Conservation (phyloP, 1,140 invertebrate species). For the Drosophila paulistorum region DNA sequence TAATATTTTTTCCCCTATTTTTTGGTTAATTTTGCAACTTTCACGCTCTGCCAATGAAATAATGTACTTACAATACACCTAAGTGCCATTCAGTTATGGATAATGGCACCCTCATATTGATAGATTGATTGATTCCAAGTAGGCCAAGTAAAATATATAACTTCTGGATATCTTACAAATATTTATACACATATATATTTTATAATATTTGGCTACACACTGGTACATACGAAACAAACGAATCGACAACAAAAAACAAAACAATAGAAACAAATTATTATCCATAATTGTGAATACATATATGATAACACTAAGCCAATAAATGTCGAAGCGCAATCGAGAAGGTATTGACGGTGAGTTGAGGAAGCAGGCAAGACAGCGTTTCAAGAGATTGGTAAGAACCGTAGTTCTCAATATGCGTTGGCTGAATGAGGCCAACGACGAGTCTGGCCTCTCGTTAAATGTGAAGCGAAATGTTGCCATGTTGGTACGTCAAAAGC, state of each 20-base stretch:
- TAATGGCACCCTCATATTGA: background rate
- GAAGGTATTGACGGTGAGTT: conserved; percentile 32
- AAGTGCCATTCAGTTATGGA: background rate
- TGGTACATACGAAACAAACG: background rate
- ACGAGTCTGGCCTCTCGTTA: conserved; percentile 58
- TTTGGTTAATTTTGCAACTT: conserved; percentile 3
- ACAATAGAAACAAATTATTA: background rate
- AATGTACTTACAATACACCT: conserved; percentile 1
- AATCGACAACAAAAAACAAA: background rate
- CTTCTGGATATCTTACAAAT: background rate
- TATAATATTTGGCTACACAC: background rate
- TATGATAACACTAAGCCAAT: background rate
- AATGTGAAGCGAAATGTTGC: conserved; percentile 75
- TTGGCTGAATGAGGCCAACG: conserved; percentile 58
- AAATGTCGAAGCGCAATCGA: conserved; percentile 45
- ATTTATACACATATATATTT: background rate
- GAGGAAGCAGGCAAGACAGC: conserved; percentile 35
- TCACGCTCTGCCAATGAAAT: background rate
- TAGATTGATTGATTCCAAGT: conserved; percentile 3
- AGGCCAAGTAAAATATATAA: conserved; percentile 1
- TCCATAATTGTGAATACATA: background rate
- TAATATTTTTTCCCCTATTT: background rate
- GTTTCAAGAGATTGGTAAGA: conserved; percentile 59
- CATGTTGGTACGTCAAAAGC: conserved; percentile 64
- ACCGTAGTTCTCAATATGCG: conserved; percentile 47